These are phyloP conservation scores for Anoplopoma fimbria DNA, from an alignment of 2,113 vertebrate genomes.

Conservation along the genomic window DNA sequence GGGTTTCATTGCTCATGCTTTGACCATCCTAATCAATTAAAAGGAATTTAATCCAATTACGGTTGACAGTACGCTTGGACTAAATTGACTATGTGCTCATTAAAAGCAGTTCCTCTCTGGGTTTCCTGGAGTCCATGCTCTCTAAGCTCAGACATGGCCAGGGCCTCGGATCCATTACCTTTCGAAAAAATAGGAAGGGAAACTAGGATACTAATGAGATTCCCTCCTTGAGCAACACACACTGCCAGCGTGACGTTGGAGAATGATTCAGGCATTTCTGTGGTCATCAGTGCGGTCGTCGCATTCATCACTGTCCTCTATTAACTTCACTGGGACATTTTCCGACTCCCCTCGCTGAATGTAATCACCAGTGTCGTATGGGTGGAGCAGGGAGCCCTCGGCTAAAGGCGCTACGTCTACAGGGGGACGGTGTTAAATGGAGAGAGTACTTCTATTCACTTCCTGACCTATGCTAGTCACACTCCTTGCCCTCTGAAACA, in stretches of 20 bases:
- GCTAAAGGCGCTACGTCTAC: not conserved
- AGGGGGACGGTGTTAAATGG: not conserved
- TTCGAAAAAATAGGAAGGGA: conserved; percentile 50
- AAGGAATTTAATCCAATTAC: conserved; percentile 67
- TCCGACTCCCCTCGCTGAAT: conserved; percentile 42
- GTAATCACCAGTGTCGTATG: conserved; percentile 61
- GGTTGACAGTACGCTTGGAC: conserved; percentile 16
- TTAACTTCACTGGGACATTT: conserved; percentile 60
- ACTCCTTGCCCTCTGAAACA: not conserved
- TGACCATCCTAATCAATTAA: conserved; percentile 65
- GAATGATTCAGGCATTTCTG: conserved; percentile 79
- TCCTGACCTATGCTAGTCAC: not conserved
- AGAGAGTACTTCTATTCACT: conserved; percentile 14
- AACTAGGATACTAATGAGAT: conserved; percentile 66
- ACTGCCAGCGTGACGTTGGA: conserved; percentile 49
- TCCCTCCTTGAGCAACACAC: conserved; percentile 63
- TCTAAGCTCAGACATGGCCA: conserved; percentile 20
- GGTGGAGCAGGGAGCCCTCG: conserved; percentile 44
- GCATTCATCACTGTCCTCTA: conserved; percentile 58
- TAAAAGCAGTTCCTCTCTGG: conserved; percentile 32
- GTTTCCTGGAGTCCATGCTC: conserved; percentile 42
- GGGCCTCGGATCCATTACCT: conserved; percentile 48
- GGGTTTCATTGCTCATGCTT: conserved; percentile 46
- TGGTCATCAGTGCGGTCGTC: conserved; percentile 59
- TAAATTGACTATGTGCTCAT: conserved; percentile 54